Percentiles rank a stretch among this genome's conserved stretches.
phyloP scores from a whole-genome alignment of 2,113 vertebrate species.

The Antechinus stuartii region DNA sequence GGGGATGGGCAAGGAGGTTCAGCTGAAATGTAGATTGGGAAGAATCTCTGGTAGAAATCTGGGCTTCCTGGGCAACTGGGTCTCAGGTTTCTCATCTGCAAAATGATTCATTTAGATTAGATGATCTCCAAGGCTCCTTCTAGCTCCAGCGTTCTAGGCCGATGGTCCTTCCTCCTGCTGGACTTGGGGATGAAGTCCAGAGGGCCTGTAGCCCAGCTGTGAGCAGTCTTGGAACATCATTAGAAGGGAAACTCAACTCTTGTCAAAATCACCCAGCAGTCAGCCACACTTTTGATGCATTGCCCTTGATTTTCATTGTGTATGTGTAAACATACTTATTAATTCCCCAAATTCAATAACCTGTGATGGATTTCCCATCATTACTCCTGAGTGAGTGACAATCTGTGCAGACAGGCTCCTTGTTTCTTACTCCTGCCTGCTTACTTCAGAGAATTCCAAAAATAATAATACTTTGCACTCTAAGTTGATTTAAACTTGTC shows the following conservation, averaged over 20 bases:
- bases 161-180: background rate
- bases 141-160: background rate
- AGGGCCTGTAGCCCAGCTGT: background rate
- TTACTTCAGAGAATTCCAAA: constrained; percentile 69
- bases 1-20: too few relatives aligned
- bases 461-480: constrained; percentile 72
- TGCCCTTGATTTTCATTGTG: background rate
- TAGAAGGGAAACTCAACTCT: constrained; percentile 74
- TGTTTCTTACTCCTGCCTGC: background rate
- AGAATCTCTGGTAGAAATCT: too few relatives aligned
- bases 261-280: constrained; percentile 53
- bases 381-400: constrained; percentile 80
- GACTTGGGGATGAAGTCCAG: background rate
- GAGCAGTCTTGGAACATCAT: constrained; percentile 72
- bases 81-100: background rate
- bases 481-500: constrained; percentile 80
- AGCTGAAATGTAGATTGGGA: too few relatives aligned
- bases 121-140: background rate
- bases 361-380: constrained; percentile 80
- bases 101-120: background rate
- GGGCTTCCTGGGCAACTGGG: background rate
- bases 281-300: constrained; percentile 29
- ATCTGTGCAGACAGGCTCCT: constrained; percentile 69
- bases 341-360: constrained; percentile 78
- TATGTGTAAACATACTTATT: constrained; percentile 76